Conservation (phyloP, 2,113 vertebrate genomes). For the Clarias gariepinus region DNA sequence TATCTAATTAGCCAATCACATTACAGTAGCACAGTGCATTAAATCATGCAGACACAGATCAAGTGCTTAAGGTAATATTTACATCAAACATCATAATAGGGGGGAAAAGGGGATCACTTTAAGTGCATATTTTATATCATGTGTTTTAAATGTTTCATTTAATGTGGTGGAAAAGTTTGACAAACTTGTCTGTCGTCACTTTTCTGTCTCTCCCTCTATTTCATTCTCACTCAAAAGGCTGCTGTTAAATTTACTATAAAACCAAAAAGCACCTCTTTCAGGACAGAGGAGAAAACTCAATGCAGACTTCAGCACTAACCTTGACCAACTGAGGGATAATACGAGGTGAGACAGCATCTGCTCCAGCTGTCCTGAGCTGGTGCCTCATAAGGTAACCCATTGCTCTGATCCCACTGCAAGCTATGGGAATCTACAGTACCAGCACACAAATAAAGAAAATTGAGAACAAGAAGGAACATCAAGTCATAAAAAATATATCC, state of each 20-base stretch:
- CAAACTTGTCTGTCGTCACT: background rate
- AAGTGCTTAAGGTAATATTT: no score
- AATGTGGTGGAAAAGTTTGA: background rate
- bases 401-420: constrained; percentile 88
- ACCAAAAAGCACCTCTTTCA: no score
- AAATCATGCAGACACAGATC: no score
- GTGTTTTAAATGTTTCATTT: background rate
- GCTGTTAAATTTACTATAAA: background rate
- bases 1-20: no score
- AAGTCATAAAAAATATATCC: background rate
- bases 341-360: constrained; percentile 74
- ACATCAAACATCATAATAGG: no score
- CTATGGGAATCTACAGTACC: constrained; percentile 86
- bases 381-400: constrained; percentile 94
- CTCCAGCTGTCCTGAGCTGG: constrained; percentile 76
- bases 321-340: constrained; percentile 88
- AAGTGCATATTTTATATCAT: background rate
- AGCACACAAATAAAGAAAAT: background rate
- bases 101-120: background rate
- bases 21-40: no score
- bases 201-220: background rate
- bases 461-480: background rate
- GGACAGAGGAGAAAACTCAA: no score
- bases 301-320: constrained; percentile 68
- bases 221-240: background rate